Evolutionary conservation across 2,888 invertebrate species (phyloP), one percentile per base, ranked within the genome.

Genomic region (Pyrrhia umbra): DNA sequence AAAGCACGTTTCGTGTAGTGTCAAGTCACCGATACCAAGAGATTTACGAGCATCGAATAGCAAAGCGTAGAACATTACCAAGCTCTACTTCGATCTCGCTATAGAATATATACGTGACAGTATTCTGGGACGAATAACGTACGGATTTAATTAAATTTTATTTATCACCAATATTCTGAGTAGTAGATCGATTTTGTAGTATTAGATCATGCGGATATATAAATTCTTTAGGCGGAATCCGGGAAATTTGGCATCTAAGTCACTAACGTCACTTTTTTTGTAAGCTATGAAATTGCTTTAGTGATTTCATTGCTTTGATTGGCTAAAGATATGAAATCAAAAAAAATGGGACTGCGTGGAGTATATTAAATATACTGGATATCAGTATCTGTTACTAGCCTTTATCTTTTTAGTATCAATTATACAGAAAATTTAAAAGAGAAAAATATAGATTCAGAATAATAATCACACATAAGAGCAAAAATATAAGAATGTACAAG

Each of bases 41-140:
- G 64, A 81, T 79, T 79, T 79, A 79, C 65, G 81, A 68, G 55
- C 46, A 6, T 50, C 45, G 42, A 59, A 81, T 66, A 66, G 51
- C 57, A 46, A 42, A 43, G 45, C 60, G 75, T 65, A 70, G 56
- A 50, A 64, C 45, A 76, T 73, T 69, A 60, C 55, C 45, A n/a
- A 46, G 52, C 43, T 66, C 50, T 23, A 55, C 23, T 40, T 65
- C 51, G 23, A 55, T 49, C 40, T 9, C 23, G 9, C 39, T 59
- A 63, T 68, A 72, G 51, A 68, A 75, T 68, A 55, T 57, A 63
- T 73, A 81, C 68, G 79, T 75, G 69, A 75, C 51, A 52, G 47
- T 43, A 68, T 68, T 57, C 55, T 58, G 16, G n/a, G n/a, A 51
- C 23, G 15, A 21, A 52, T 25, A 45, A 49, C 55, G 23, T 56